Evolutionary conservation across 2,888 invertebrate genomes (phyloP), one percentile per base, ranked within the genome.

Genomic region (Campoplex nolae): DNA sequence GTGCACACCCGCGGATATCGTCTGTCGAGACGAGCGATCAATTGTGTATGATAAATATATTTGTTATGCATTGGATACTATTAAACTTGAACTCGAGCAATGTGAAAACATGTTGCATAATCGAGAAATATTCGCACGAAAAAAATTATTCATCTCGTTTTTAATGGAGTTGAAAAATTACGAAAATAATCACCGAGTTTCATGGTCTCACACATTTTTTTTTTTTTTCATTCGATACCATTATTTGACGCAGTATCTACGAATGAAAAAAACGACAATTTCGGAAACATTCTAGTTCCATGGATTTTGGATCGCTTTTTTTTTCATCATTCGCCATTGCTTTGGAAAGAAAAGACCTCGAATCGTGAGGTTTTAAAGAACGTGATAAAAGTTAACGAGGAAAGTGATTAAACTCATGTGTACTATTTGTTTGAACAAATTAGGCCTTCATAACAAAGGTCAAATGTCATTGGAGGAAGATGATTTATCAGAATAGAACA

Each of bases 81-180:
- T 38, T 38, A 51, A 80, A 73, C 73, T 73, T 73, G 73, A 73
- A 73, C 71, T 80, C 62, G 16, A 45, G 32, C 48, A 51, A 48
- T n/a, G 38, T 67, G 11, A 38, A 67, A n/a, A 38, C 38, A 67
- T 42, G 23, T 11, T 67, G 16, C 35, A 35, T 18, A 35, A 35
- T n/a, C 42, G n/a, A 16, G 62, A 62, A 62, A 62, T 62, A 62
- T 28, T 67, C 38, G 42, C 8, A 35, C 42, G 16, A 42, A 67
- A 18, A 67, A 16, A 67, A 32, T 32, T 16, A 62, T 62, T 32
- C 16, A 8, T 32, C 23, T 23, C 7, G 32, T 38, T 38, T 38
- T 16, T 32, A 7, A 16, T 7, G 6, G 6, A 62, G 62, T 32
- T 32, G 32, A 45, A 28, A 28, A 70, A 16, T 48, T 28, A 23